phyloP scores from a whole-genome alignment of 2,797 vertebrate genomes.

The Pampus argenteus region DNA sequence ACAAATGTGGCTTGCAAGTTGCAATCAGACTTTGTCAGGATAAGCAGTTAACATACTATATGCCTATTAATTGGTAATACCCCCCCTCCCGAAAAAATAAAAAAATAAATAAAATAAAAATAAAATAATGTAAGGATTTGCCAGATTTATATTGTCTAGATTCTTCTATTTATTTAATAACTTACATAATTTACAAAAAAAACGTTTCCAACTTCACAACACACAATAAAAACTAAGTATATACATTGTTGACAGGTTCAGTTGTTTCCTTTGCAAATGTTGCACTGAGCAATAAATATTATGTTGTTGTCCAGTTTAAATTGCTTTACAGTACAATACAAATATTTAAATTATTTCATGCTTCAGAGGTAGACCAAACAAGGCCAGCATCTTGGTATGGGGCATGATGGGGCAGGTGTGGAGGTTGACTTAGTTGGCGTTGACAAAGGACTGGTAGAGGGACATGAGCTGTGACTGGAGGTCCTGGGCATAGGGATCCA shows the following conservation, averaged over 20 bases:
- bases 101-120: no score
- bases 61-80: no score
- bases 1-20: background rate
- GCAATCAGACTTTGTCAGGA: background rate
- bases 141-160: background rate
- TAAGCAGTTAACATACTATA: background rate
- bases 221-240: conserved; percentile 64
- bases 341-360: conserved; percentile 28
- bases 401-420: conserved; percentile 8
- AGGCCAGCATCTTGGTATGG: conserved; percentile 22
- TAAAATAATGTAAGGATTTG: background rate
- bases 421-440: conserved; percentile 63
- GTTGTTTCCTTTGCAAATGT: conserved; percentile 38
- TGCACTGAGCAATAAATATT: conserved; percentile 74
- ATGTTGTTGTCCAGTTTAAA: conserved; percentile 25
- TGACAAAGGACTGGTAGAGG: conserved; percentile 76
- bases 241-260: conserved; percentile 68
- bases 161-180: conserved; percentile 65
- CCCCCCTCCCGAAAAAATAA: no score
- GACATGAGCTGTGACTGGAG: conserved; percentile 77
- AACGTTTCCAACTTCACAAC: conserved; percentile 43
- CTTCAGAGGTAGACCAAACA: conserved; percentile 55
- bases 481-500: conserved; percentile 82
- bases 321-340: conserved; percentile 59
- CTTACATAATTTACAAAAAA: conserved; percentile 59